These are phyloP conservation scores for Apotomis capreana DNA, from an alignment of 2,888 invertebrate genomes.

Conservation along the genomic window DNA sequence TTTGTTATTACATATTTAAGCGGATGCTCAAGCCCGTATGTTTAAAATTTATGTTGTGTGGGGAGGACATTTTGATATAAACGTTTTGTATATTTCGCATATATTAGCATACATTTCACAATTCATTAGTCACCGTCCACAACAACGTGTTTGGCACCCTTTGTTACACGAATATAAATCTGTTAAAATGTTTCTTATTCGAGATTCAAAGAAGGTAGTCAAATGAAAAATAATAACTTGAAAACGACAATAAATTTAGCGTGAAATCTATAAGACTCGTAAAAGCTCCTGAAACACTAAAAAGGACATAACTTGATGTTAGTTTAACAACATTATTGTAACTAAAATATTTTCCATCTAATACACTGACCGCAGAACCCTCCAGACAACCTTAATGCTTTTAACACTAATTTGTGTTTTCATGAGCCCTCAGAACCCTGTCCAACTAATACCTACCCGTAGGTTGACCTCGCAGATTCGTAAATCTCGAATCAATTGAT, in stretches of 20 bases:
- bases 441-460: background rate
- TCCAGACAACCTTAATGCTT: constrained; percentile 15
- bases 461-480: background rate
- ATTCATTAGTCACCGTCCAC: constrained; percentile 64
- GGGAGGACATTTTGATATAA: constrained; percentile 19
- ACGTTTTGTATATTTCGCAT: constrained; percentile 47
- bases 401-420: background rate
- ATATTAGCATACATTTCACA: constrained; percentile 57
- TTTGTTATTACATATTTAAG: constrained; percentile 5
- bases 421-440: background rate
- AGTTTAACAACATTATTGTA: background rate
- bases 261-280: background rate
- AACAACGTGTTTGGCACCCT: constrained; percentile 14
- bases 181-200: background rate
- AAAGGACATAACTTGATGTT: background rate
- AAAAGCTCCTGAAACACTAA: background rate
- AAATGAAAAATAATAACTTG: background rate
- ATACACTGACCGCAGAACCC: background rate
- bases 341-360: background rate
- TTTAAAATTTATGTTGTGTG: constrained; percentile 21
- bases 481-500: constrained; percentile 1
- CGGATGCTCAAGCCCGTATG: background rate
- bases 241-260: background rate
- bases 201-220: background rate
- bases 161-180: constrained; percentile 3